phyloP scores from a whole-genome alignment of 2,888 invertebrate genomes.

The Cosmia pyralina region DNA sequence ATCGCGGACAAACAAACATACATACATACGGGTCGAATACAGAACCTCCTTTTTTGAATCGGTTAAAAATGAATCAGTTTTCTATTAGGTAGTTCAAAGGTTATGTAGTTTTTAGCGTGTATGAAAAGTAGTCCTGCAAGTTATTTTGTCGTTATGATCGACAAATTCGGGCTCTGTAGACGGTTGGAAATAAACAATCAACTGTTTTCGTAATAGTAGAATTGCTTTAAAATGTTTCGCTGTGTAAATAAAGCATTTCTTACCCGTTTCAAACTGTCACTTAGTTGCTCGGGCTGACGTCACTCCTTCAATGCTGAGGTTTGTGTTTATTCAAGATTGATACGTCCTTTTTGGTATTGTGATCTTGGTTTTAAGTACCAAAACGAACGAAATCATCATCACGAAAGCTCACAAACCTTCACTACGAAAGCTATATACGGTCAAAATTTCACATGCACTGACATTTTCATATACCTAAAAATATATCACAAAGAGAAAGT shows the following conservation, averaged over 20 bases:
- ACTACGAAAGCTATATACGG: neutral
- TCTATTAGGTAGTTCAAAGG: neutral
- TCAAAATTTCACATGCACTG: neutral
- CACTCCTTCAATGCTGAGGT: neutral
- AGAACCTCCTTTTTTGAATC: too few species aligned
- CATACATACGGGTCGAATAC: too few species aligned
- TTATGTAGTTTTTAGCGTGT: neutral
- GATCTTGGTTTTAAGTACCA: neutral
- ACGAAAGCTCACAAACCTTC: too few species aligned
- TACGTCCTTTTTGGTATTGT: conserved; percentile 4
- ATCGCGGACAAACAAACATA: too few species aligned
- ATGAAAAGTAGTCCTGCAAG: neutral
- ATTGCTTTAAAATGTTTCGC: conserved; percentile 12
- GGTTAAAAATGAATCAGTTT: neutral
- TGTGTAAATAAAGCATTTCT: conserved; percentile 15
- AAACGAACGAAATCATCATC: too few species aligned
- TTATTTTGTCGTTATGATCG: conserved; percentile 2
- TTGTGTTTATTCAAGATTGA: conserved; percentile 26
- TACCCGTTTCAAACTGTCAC: conserved; percentile 51
- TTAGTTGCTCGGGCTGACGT: conserved; percentile 27
- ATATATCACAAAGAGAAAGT: neutral
- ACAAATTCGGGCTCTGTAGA: neutral
- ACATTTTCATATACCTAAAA: neutral
- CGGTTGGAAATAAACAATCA: neutral
- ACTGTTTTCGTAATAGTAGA: conserved; percentile 16